phyloP scores from a whole-genome alignment of 2,113 vertebrate species.

The Podiceps cristatus region DNA sequence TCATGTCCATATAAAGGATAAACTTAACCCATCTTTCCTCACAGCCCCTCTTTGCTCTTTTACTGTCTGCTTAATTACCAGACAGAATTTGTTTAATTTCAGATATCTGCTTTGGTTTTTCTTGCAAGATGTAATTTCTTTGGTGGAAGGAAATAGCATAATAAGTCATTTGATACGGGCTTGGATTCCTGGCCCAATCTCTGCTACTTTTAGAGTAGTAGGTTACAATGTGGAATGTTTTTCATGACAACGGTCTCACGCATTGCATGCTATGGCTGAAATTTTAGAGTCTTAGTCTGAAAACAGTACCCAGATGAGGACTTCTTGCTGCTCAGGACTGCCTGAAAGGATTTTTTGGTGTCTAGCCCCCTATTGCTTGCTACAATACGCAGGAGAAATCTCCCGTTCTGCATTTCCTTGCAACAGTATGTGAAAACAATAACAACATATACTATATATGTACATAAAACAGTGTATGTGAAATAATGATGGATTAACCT shows the following conservation, averaged over 20 bases:
- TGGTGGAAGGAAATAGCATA: constrained; percentile 58
- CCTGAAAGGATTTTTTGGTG: not conserved
- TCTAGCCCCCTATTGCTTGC: not conserved
- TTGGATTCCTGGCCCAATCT: constrained; percentile 58
- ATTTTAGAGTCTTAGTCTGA: constrained; percentile 36
- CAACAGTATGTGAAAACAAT: not conserved
- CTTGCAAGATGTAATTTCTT: constrained; percentile 60
- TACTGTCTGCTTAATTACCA: constrained; percentile 30
- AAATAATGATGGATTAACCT: not conserved
- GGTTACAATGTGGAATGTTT: constrained; percentile 64
- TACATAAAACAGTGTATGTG: not conserved
- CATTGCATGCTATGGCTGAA: constrained; percentile 48
- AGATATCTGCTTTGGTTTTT: constrained; percentile 60
- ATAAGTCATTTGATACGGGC: constrained; percentile 65
- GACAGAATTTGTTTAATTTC: constrained; percentile 56
- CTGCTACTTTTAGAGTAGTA: constrained; percentile 56
- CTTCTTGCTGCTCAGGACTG: not conserved
- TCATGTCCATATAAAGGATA: not conserved
- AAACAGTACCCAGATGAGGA: constrained; percentile 29
- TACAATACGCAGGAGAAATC: not conserved
- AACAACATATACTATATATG: not conserved
- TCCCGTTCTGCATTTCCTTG: not conserved
- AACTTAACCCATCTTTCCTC: constrained; percentile 4
- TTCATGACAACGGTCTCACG: constrained; percentile 65
- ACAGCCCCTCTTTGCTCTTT: constrained; percentile 8